Conservation (phyloP, 2,113 vertebrate species). For the Brachyhypopomus gauderio region DNA sequence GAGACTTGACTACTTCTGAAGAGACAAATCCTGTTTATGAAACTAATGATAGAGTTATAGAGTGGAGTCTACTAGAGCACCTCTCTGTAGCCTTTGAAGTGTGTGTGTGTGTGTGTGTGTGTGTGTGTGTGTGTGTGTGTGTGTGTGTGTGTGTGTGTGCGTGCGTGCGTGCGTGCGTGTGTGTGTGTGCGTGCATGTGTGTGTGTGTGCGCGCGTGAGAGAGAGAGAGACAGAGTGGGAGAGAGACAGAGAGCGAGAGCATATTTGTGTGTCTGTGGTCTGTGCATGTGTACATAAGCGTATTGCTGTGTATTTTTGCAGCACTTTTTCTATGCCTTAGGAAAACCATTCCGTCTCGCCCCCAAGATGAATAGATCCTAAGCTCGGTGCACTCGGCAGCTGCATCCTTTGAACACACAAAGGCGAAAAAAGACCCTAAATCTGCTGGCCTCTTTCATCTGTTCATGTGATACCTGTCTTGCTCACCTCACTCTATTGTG, state of each 20-base stretch:
- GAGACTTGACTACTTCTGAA: constrained; percentile 38
- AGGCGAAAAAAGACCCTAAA: constrained; percentile 76
- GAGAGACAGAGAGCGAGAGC: too few relatives aligned
- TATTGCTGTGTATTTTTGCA: constrained; percentile 52
- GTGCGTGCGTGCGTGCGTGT: too few relatives aligned
- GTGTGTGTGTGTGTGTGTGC: constrained; percentile 45
- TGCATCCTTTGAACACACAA: constrained; percentile 76
- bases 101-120: constrained; percentile 46
- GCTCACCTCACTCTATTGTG: constrained; percentile 60
- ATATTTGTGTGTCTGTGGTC: constrained; percentile 40
- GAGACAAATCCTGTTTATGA: constrained; percentile 49
- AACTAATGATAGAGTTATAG: constrained; percentile 54
- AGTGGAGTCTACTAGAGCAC: constrained; percentile 37
- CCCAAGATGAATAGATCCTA: constrained; percentile 69
- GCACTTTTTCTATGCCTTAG: constrained; percentile 52
- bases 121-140: constrained; percentile 49
- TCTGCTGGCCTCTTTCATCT: constrained; percentile 74
- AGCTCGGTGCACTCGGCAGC: constrained; percentile 74
- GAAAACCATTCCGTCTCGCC: constrained; percentile 57
- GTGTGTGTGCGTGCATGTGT: constrained; percentile 43
- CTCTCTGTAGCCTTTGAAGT: constrained; percentile 62
- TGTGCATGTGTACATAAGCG: constrained; percentile 46
- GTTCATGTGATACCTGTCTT: constrained; percentile 72
- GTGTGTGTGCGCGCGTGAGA: constrained; percentile 35
- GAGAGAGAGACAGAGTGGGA: too few relatives aligned